Evolutionary conservation across 2,888 invertebrate genomes (phyloP), one percentile per base, ranked within the genome.

Genomic region (Gerris lacustris): DNA sequence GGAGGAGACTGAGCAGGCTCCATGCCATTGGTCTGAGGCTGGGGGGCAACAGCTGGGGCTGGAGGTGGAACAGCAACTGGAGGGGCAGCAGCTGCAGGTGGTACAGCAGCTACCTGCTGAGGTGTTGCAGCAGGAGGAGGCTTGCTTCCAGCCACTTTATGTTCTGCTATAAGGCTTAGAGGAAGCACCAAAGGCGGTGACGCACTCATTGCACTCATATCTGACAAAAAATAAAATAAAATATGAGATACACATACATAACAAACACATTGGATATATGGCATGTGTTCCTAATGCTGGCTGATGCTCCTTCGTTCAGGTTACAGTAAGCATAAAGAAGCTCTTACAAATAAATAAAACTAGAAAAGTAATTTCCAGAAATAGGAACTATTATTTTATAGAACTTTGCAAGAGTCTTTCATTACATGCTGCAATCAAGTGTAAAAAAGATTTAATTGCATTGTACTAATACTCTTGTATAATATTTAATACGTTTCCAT

Each of bases 121-220:
- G 31, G 66, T 45, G 67, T 43, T n/a, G 63, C 44, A 43, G 73
- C 74, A 11, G 72, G 70, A n/a, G 74, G 75, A 15, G 72, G 72
- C 15, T 71, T 69, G 11, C 66, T 67, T 45, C 68, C 63, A 68
- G 71, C 44, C 64, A 71, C 66, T 69, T 76, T 75, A 44, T 74
- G 73, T 31, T 74, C 75, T 45, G 74, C 67, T 47, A 74, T 75
- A 44, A 76, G 71, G 69, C 75, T 75, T 11, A 76, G 69, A 63
- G 75, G 74, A 71, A 74, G 73, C 72, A 72, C 74, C 55, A 67
- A 18, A 69, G 74, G 73, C 63, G 76, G 75, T 69, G 76, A 75
- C 67, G 76, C 77, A 75, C 77, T 77, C 77, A 77, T 76, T 70
- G 76, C 75, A 74, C 75, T 76, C 75, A 75, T 73, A 73, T 71